Evolutionary conservation across 1,140 invertebrate species (phyloP).

Genomic region (Drosophila repleta): DNA sequence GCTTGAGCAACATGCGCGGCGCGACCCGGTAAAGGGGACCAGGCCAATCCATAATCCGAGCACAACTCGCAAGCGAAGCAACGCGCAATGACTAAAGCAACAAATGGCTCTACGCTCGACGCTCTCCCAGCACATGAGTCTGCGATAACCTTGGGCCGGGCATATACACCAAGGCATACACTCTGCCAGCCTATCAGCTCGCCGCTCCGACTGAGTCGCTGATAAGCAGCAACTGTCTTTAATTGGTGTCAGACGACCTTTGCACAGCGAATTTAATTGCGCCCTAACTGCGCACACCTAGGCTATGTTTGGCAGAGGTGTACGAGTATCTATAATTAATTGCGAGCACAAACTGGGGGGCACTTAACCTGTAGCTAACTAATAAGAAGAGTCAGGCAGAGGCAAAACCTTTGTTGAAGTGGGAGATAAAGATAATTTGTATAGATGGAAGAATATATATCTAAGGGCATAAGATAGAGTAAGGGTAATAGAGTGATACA

Average conservation of each 20-base stretch:
- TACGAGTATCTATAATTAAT: slow-evolving; percentile 6
- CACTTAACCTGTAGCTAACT: neutral
- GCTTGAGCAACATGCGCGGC: slow-evolving; percentile 70
- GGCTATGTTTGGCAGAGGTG: too few relatives aligned
- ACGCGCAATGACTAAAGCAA: slow-evolving; percentile 26
- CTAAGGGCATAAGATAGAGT: too few relatives aligned
- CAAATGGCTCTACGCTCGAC: slow-evolving; percentile 3
- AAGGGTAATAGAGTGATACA: too few relatives aligned
- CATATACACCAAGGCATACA: neutral
- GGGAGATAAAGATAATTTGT: neutral
- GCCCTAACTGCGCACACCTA: neutral
- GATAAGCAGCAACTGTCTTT: slow-evolving; percentile 10
- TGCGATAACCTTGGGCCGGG: slow-evolving; percentile 7
- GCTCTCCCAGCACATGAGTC: neutral
- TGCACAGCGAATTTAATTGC: neutral
- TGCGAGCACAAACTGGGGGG: neutral
- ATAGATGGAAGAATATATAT: neutral
- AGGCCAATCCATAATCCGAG: slow-evolving; percentile 54
- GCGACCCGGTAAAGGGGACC: slow-evolving; percentile 33
- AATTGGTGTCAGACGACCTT: slow-evolving; percentile 6
- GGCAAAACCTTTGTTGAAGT: neutral
- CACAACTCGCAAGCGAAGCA: slow-evolving; percentile 12
- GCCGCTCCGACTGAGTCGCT: neutral
- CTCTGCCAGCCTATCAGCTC: slow-evolving; percentile 1
- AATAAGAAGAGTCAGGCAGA: neutral